These are phyloP conservation scores for Lasioglossum zephyrum DNA, from an alignment of 2,888 invertebrate species.

Conservation along the genomic window DNA sequence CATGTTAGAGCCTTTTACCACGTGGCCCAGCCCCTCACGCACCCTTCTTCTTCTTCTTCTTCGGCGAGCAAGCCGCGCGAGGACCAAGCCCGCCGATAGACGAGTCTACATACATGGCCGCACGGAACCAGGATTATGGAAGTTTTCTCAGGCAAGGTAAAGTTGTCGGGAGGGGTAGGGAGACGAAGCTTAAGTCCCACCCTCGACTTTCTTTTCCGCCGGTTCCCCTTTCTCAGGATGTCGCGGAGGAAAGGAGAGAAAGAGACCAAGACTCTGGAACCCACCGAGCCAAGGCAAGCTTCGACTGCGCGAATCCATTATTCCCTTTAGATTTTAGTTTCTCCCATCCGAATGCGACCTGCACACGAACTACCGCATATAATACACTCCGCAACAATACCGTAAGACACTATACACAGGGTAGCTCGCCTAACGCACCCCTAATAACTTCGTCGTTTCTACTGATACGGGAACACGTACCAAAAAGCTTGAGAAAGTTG, in stretches of 20 bases:
- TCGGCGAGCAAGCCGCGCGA: slow-evolving; percentile 2
- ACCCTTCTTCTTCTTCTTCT: slow-evolving; percentile 36
- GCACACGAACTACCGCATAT: slow-evolving; percentile 25
- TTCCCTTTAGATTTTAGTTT: slow-evolving; percentile 61
- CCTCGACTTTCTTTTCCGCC: slow-evolving; percentile 35
- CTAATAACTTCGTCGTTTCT: not conserved
- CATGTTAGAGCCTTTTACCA: slow-evolving; percentile 45
- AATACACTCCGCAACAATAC: not conserved
- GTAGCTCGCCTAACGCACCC: not conserved
- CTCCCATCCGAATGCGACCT: slow-evolving; percentile 38
- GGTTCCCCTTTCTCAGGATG: slow-evolving; percentile 27
- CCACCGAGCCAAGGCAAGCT: slow-evolving; percentile 39
- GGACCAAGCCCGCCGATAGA: slow-evolving; percentile 39
- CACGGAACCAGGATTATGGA: slow-evolving; percentile 69
- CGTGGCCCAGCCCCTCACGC: slow-evolving; percentile 48
- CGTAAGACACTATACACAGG: slow-evolving; percentile 1
- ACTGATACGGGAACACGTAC: not conserved
- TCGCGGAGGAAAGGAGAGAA: slow-evolving; percentile 46
- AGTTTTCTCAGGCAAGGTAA: slow-evolving; percentile 68
- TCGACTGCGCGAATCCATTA: slow-evolving; percentile 62
- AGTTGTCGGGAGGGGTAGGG: slow-evolving; percentile 47
- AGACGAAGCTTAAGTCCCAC: slow-evolving; percentile 66
- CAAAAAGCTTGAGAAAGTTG: not conserved
- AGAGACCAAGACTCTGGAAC: slow-evolving; percentile 25
- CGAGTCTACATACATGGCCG: slow-evolving; percentile 60